Evolutionary conservation across 2,888 invertebrate genomes (phyloP).

Genomic region (Noctua pronuba): DNA sequence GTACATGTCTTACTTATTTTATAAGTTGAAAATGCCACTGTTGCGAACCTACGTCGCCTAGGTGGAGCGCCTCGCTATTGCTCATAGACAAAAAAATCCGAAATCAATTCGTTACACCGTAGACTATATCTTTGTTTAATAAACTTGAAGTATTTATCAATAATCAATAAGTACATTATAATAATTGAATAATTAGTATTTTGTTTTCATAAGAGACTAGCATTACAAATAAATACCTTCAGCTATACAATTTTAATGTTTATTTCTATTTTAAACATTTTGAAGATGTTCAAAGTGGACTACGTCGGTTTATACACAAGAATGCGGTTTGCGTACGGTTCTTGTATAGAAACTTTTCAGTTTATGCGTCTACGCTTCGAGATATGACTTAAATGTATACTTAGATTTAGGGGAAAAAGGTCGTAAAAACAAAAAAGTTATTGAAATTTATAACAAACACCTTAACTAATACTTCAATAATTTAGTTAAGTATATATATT

Average conservation of each 20-base stretch:
- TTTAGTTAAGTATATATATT: conserved; percentile 83
- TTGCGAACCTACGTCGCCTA: conserved; percentile 89
- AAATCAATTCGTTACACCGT: conserved; percentile 90
- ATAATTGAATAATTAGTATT: conserved; percentile 91
- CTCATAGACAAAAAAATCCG: conserved; percentile 88
- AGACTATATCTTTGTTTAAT: conserved; percentile 89
- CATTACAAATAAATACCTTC: conserved; percentile 91
- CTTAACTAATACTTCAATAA: conserved; percentile 90
- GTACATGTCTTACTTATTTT: conserved; percentile 89
- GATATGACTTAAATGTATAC: conserved; percentile 90
- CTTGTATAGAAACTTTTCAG: conserved; percentile 83
- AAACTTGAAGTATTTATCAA: conserved; percentile 90
- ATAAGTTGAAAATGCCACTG: conserved; percentile 89
- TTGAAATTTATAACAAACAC: conserved; percentile 90
- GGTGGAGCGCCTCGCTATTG: conserved; percentile 79
- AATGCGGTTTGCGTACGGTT: conserved; percentile 74
- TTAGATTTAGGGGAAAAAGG: conserved; percentile 89
- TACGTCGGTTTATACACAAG: conserved; percentile 86
- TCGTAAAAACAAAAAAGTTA: conserved; percentile 90
- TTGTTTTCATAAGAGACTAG: conserved; percentile 91
- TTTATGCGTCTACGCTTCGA: conserved; percentile 89
- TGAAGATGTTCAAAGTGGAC: conserved; percentile 89
- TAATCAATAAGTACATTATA: conserved; percentile 91
- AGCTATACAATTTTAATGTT: conserved; percentile 90
- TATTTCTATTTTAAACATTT: conserved; percentile 89